Base-by-base conservation (phyloP, 2,113 vertebrate species). In the Microtus richardsoni region DNA sequence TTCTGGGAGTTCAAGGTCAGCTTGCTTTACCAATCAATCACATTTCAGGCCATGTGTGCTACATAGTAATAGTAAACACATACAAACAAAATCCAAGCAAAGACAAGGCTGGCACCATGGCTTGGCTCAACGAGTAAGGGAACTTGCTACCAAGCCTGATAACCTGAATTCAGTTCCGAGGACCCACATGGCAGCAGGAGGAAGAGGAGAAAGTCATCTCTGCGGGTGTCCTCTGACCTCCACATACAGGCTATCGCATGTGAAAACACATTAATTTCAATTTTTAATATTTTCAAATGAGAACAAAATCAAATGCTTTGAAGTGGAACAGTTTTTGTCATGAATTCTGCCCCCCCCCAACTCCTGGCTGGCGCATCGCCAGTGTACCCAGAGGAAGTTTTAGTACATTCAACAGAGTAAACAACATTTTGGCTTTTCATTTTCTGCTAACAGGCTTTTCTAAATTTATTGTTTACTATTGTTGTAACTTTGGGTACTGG, bases 381-480 rank as follows among this genome's bases (percentile, higher is more conserved):
- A 88, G 0, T 47, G 2, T 10, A 26, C 54, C 12, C 17, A 44
- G 36, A 92, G 74, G 47, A 92, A 74, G 17, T 64, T 39, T 26
- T 92, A n/a, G 24, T 26, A 70, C 87, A 94, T 75, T 75, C 58
- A 88, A 70, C 2, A 58, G 3, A 73, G 26, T 71, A 22, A 93
- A 68, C 19, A 75, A 90, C 70, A 30, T 82, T 77, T 62, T 22
- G 66, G 36, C 24, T 91, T 86, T 80, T 70, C 36, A 66, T 66
- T 94, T 60, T 86, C 44, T 93, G 4, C 79, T 36, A 36, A 74
- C 24, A 44, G 39, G 66, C 71, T 91, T 86, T 82, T 95, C 95
- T 60, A 89, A 89, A 78, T 91, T 36, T 82, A 77, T 83, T 91
- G 68, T 44, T 91, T 88, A 89, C 82, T 86, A 86, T 62, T 95